Evolutionary conservation across 2,113 vertebrate species (phyloP), one percentile per base, ranked within the genome.

Genomic region (Peromyscus leucopus): DNA sequence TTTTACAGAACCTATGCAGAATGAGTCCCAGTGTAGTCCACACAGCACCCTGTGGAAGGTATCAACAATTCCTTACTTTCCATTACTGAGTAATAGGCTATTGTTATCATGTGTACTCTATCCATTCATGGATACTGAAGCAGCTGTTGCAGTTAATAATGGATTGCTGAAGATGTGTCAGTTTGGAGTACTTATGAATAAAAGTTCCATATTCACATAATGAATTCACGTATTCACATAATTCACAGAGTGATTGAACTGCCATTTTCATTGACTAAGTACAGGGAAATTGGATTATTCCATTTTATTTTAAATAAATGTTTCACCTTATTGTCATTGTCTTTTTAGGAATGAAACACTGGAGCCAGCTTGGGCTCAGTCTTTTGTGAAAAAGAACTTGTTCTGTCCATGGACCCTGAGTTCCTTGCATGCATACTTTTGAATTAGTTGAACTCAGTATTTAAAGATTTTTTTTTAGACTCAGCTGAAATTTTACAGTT

Each of bases 371-470:
- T 39, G 7, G 9, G 26, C 21, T 0, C 1, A 7, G 1, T 33
- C 6, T 2, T 87, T 79, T 0, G 0, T 19, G 2, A 57, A 76
- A 22, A 86, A 39, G 6, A 94, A n/a, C 7, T 46, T 69, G 9
- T 19, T 22, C 6, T 31, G 1, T 75, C 48, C 42, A 3, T 33
- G 31, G 7, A 51, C 61, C 33, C 11, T 3, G 1, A 24, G 36
- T 36, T 55, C 2, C 9, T 5, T 63, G 22, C 0, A 61, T 4
- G 86, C 1, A 7, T 15, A 3, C 5, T 48, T n/a, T 83, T 65
- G 3, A 5, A 31, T 4, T 36, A 48, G 8, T n/a, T 74, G 0
- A 1, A 7, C 1, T 55, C 28, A 31, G 7, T 36, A 16, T 46
- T 71, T 15, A 28, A 31, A 51, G 3, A 22, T 59, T 4, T 12